Conservation (phyloP, 2,113 vertebrate genomes). For the Ia io region DNA sequence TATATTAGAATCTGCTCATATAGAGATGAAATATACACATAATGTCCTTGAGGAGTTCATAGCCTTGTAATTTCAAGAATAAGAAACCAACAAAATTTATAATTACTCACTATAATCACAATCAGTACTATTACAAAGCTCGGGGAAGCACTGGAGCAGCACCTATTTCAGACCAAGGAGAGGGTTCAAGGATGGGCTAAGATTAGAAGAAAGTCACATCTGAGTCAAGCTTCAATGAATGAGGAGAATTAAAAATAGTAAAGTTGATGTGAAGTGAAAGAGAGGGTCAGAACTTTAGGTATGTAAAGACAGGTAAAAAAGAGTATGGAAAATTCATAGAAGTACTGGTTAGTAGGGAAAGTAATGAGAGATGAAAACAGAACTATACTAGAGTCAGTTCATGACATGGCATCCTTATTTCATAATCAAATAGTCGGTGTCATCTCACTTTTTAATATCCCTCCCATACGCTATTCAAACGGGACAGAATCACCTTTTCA, state of each 20-base stretch:
- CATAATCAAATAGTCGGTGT: not conserved
- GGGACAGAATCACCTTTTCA: not conserved
- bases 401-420: not conserved
- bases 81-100: conserved; percentile 9
- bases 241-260: not conserved
- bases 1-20: not conserved
- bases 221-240: not conserved
- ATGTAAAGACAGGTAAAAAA: not conserved
- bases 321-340: not conserved
- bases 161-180: not conserved
- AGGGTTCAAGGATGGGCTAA: not conserved
- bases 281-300: not conserved
- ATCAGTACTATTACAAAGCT: not conserved
- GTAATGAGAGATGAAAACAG: not conserved
- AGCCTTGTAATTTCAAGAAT: not conserved
- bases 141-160: not conserved
- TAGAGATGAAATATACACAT: not conserved
- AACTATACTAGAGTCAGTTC: not conserved
- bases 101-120: not conserved
- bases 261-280: not conserved
- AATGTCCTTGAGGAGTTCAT: not conserved
- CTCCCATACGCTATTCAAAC: not conserved
- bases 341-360: not conserved
- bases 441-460: not conserved
- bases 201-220: not conserved